A percentile compares a stretch with the other conserved stretches of the same genome.
phyloP scores from a whole-genome alignment of 2,888 invertebrate species.

The Furcula furcula region DNA sequence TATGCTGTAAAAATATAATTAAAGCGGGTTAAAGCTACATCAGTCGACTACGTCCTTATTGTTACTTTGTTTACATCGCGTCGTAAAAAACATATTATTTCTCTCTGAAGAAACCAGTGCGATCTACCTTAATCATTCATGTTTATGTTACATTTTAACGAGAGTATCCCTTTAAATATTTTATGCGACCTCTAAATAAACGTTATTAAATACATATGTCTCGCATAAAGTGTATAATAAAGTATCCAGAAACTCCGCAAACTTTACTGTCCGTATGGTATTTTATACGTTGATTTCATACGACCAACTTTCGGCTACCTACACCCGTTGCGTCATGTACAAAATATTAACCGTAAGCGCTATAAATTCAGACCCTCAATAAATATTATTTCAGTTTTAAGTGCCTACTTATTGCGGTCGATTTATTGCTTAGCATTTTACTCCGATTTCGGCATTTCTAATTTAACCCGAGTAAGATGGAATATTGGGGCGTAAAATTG shows the following conservation, averaged over 20 bases:
- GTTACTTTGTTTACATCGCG: slow-evolving; percentile 63
- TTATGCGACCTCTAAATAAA: slow-evolving; percentile 33
- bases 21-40: slow-evolving; percentile 51
- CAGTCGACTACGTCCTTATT: slow-evolving; percentile 42
- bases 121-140: slow-evolving; percentile 68
- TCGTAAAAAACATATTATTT: slow-evolving; percentile 61
- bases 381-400: slow-evolving; percentile 17
- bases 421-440: slow-evolving; percentile 34
- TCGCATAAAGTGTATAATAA: slow-evolving; percentile 31
- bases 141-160: slow-evolving; percentile 71
- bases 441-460: slow-evolving; percentile 50
- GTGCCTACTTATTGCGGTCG: slow-evolving; percentile 20
- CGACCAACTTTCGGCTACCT: slow-evolving; percentile 6
- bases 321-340: slow-evolving; percentile 1
- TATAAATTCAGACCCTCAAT: slow-evolving; percentile 7
- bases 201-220: slow-evolving; percentile 30
- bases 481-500: slow-evolving; percentile 75
- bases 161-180: slow-evolving; percentile 54
- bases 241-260: slow-evolving; percentile 19
- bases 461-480: slow-evolving; percentile 63
- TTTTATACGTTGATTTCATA: slow-evolving; percentile 22
- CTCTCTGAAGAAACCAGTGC: slow-evolving; percentile 46
- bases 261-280: slow-evolving; percentile 27
- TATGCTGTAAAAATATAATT: slow-evolving; percentile 59
- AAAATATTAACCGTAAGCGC: slow-evolving; percentile 9